phyloP scores from a whole-genome alignment of 2,797 vertebrate species.

The Anomalospiza imberbis region DNA sequence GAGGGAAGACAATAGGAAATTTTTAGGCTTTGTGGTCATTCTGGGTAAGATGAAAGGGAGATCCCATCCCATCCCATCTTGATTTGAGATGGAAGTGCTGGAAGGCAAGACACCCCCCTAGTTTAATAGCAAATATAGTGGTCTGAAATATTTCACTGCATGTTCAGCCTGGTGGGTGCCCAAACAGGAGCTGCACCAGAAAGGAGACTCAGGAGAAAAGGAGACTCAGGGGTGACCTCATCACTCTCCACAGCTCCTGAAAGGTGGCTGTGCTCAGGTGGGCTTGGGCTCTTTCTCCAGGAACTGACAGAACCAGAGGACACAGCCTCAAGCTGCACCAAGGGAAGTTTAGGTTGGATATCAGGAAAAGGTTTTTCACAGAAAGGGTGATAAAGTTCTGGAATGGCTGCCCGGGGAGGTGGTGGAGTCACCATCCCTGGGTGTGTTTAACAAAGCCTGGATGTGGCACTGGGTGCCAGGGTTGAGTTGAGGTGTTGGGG shows the following conservation, averaged over 20 bases:
- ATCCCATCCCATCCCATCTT: background rate
- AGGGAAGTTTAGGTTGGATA: background rate
- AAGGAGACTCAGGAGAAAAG: background rate
- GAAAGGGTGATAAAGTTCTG: background rate
- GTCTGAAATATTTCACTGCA: rapidly evolving
- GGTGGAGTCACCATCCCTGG: background rate
- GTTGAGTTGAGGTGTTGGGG: background rate
- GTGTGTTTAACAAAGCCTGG: background rate
- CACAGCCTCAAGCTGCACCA: background rate
- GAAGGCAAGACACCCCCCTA: background rate
- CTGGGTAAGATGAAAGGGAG: background rate
- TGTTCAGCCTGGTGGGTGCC: background rate
- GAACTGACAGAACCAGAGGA: background rate
- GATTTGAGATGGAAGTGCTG: background rate
- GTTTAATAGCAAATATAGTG: background rate
- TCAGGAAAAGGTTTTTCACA: background rate
- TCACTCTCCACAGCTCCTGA: background rate
- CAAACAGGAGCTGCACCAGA: background rate
- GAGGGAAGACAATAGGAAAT: background rate
- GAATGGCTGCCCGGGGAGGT: background rate
- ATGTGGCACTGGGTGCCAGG: background rate
- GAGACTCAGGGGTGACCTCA: background rate
- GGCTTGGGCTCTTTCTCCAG: background rate
- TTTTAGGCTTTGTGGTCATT: background rate
- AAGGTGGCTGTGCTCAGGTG: background rate